Percentiles rank a stretch among this genome's conserved stretches.
Evolutionary conservation across 2,797 vertebrate genomes (phyloP).

Genomic region (Periophthalmus magnuspinnatus): DNA sequence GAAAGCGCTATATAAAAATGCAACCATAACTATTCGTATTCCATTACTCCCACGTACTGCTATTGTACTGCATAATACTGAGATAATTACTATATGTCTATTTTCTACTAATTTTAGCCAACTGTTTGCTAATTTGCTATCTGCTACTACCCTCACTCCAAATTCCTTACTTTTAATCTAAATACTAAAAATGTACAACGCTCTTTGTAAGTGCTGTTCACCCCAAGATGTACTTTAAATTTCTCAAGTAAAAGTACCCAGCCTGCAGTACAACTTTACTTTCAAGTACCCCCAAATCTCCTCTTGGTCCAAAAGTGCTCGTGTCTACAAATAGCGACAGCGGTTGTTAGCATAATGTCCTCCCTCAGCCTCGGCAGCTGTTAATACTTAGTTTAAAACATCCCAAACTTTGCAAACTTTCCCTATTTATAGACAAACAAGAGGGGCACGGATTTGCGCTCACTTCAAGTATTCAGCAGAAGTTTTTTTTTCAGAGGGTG

Average conservation of each 20-base stretch:
- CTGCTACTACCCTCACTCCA: too few species aligned
- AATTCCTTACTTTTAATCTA: too few species aligned
- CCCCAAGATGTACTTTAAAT: neutral
- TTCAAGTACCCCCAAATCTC: neutral
- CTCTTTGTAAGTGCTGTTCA: neutral
- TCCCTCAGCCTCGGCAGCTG: slow-evolving; percentile 20
- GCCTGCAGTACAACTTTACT: neutral
- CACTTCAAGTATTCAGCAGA: slow-evolving; percentile 63
- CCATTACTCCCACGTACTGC: too few species aligned
- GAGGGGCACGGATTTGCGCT: slow-evolving; percentile 51
- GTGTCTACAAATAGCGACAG: neutral
- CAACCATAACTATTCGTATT: too few species aligned
- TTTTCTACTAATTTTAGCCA: too few species aligned
- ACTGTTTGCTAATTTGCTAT: too few species aligned
- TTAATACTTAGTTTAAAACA: slow-evolving; percentile 49
- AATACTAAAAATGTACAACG: neutral
- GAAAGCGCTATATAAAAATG: too few species aligned
- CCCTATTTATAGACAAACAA: slow-evolving; percentile 73
- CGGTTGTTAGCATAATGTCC: neutral
- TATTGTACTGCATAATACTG: too few species aligned
- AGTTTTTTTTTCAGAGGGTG: slow-evolving; percentile 62
- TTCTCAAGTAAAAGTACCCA: neutral
- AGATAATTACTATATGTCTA: too few species aligned
- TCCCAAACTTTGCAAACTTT: slow-evolving; percentile 62
- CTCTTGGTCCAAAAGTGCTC: neutral